Base-by-base conservation (phyloP, 2,113 vertebrate genomes). In the Urocynchramus pylzowi region DNA sequence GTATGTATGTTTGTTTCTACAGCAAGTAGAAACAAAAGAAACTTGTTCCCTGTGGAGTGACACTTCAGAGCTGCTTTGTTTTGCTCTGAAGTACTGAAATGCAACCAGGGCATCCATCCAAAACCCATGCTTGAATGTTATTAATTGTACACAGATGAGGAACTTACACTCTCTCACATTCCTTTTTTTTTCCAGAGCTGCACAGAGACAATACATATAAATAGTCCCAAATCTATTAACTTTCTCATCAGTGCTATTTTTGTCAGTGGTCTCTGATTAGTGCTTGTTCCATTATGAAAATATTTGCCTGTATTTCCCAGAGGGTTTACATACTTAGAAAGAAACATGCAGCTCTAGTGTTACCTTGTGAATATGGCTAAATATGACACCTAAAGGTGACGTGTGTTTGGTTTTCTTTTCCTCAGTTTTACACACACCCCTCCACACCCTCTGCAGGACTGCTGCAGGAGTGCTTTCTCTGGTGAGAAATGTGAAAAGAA, bases 31-130 rank as follows among this genome's bases (percentile, higher is more conserved):
- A n/a, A n/a, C n/a, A n/a, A n/a, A n/a, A n/a, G 0, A 26, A 64
- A 15, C 56, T 84, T 81, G 39, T 71, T 92, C 78, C 64, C n/a
- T 71, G 27, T 33, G 22, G 76, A 96, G 52, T 45, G 42, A 82
- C 56, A 35, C 52, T 94, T 79, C 45, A 63, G 78, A 74, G 30
- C 63, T 81, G 19, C 81, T 86, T 74, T 70, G 41, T 88, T 95
- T 87, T 90, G n/a, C 47, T 83, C 76, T 85, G 50, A 94, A 90
- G 37, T 64, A 71, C 56, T 93, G 84, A 89, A 94, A 54, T 79
- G 54, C 33, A 95, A 15, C 45, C 53, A 42, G 44, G 87, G 56
- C 73, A 84, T 75, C 71, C 26, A 78, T 90, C 79, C 83, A 90
- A 91, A 89, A 42, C 47, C 26, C n/a, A 33, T 47, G 42, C 61